These are phyloP conservation scores for Dysidea cf. avara DNA, from an alignment of 37 sponge, comb jelly and placozoan species.

Conservation along the genomic window DNA sequence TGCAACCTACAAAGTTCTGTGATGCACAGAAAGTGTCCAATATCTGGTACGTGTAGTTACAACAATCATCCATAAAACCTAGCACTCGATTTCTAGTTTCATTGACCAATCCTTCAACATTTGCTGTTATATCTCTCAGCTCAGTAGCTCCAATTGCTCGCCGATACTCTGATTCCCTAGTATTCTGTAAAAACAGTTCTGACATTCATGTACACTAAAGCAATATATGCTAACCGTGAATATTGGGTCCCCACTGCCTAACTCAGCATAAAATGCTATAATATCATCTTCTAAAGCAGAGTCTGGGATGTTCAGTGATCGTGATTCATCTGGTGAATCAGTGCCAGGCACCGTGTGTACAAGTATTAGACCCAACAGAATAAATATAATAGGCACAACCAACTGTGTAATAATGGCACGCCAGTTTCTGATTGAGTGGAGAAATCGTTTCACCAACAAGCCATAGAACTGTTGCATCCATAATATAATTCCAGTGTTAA, in stretches of 20 bases:
- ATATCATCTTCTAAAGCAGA: slow-evolving; percentile 20
- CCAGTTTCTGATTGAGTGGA: too few relatives aligned
- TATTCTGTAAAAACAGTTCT: too few relatives aligned
- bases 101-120: too few relatives aligned
- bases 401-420: too few relatives aligned
- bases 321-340: slow-evolving; percentile 7
- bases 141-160: too few relatives aligned
- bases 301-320: slow-evolving; percentile 18
- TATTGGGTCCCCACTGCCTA: slow-evolving; percentile 6
- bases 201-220: too few relatives aligned
- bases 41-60: slow-evolving; percentile 59
- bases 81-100: too few relatives aligned
- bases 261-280: slow-evolving; percentile 23
- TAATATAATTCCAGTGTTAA: slow-evolving; percentile 44
- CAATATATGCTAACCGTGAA: too few relatives aligned
- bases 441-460: too few relatives aligned
- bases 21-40: slow-evolving; percentile 79
- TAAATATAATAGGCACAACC: slow-evolving; percentile 54
- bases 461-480: slow-evolving; percentile 76
- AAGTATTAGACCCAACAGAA: slow-evolving; percentile 51
- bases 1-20: slow-evolving; percentile 21
- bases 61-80: too few relatives aligned
- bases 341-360: slow-evolving; percentile 7
- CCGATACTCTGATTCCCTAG: too few relatives aligned
- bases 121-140: too few relatives aligned